Evolutionary conservation across 2,888 invertebrate genomes (phyloP).

Genomic region (Iphiclides podalirius): DNA sequence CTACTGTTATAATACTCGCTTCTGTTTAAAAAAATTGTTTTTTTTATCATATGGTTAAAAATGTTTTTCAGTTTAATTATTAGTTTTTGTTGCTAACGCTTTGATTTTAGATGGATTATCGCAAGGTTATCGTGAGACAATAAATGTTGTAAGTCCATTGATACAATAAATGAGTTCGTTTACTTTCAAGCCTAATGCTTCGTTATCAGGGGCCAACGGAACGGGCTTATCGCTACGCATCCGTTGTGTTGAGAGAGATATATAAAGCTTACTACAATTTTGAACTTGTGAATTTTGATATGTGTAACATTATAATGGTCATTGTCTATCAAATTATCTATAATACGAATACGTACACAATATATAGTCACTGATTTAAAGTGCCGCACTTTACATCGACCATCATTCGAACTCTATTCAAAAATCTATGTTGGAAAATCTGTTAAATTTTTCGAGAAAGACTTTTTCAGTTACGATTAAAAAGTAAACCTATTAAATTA

Average conservation of each 20-base stretch:
- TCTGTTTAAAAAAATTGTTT: too few species aligned
- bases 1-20: too few species aligned
- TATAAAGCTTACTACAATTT: conserved; percentile 31
- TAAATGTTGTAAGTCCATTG: conserved; percentile 42
- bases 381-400: too few species aligned
- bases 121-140: conserved; percentile 50
- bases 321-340: neutral
- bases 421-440: too few species aligned
- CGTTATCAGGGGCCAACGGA: conserved; percentile 64
- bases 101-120: conserved; percentile 40
- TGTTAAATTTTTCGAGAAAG: too few species aligned
- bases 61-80: neutral
- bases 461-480: too few species aligned
- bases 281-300: conserved; percentile 19
- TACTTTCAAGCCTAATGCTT: conserved; percentile 58
- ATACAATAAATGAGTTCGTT: conserved; percentile 57
- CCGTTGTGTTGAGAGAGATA: conserved; percentile 45
- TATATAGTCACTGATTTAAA: too few species aligned
- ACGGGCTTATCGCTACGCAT: conserved; percentile 61
- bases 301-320: conserved; percentile 6
- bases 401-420: too few species aligned
- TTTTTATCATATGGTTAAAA: too few species aligned
- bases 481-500: too few species aligned
- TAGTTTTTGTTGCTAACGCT: conserved; percentile 20
- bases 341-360: too few species aligned